Evolutionary conservation across 2,888 invertebrate genomes (phyloP), one percentile per base, ranked within the genome.

Genomic region (Mystacides longicornis): DNA sequence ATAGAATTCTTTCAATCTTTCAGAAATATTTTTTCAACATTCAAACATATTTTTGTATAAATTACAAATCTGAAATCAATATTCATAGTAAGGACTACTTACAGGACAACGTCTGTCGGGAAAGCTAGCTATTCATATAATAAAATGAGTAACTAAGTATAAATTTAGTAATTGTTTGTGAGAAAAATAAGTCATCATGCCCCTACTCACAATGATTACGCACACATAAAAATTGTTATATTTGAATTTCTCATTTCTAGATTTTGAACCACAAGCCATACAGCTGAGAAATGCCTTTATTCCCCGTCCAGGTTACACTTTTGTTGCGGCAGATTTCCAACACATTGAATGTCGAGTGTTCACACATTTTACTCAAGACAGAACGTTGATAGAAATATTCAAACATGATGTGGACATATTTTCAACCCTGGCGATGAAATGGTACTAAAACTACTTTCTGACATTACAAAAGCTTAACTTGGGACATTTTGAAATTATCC

Each of bases 281-380:
- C 61, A 64, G 54, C 68, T 77, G 62, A 72, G 78, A 0, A 67
- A 69, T 9, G 66, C 71, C 58, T 77, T 74, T 67, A 61, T 64
- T 23, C 52, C 72, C 0, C 66, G 75, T 1, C 60, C 59, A 1
- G 71, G 71, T 0, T 56, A 57, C 61, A 19, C 42, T 33, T 67
- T 78, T 55, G 56, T 78, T 59, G 72, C 73, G 42, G 77, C 75
- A 1, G 78, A 79, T 69, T 79, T 76, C 67, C 64, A 65, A 62
- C 78, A 79, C 64, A 68, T 75, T 58, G 78, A 79, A 68, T 74
- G 77, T 60, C 69, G 78, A 62, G 71, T 78, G 65, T 71, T 75
- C 63, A 78, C 78, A 56, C 69, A 69, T 63, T 66, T 66, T 37
- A 71, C 78, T 19, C 66, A 63, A 43, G 77, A 77, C 65, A 37